These are phyloP conservation scores for Elmis aenea DNA, from an alignment of 2,888 invertebrate species.

Conservation along the genomic window DNA sequence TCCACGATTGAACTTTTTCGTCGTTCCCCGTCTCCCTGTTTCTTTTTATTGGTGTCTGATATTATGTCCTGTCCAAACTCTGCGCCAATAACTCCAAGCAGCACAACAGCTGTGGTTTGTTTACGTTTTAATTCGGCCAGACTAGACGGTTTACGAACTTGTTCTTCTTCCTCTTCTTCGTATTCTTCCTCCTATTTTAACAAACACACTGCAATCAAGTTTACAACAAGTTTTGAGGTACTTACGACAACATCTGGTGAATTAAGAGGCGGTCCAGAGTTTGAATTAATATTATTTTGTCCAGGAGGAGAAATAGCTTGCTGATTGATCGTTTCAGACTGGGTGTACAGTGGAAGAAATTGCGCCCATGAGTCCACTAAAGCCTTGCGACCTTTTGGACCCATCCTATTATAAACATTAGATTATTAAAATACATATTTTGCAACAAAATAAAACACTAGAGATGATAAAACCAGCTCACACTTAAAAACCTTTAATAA, in stretches of 20 bases:
- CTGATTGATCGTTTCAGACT: conserved; percentile 71
- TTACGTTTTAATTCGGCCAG: conserved; percentile 83
- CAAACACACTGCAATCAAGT: not conserved
- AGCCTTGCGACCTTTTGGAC: conserved; percentile 84
- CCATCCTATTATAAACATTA: conserved; percentile 53
- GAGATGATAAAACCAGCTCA: conserved; percentile 2
- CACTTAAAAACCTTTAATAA: too few species aligned
- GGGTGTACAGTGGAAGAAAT: conserved; percentile 83
- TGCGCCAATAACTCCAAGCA: conserved; percentile 95
- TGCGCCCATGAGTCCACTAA: conserved; percentile 96
- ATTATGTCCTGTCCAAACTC: conserved; percentile 97
- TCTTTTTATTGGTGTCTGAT: conserved; percentile 54
- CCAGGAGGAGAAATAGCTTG: conserved; percentile 51
- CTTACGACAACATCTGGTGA: conserved; percentile 36
- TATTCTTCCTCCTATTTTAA: conserved; percentile 77
- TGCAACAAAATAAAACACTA: conserved; percentile 3
- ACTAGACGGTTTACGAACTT: conserved; percentile 80
- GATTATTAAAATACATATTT: conserved; percentile 5
- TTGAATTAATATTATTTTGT: conserved; percentile 46
- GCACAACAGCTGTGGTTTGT: conserved; percentile 94
- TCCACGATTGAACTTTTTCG: conserved; percentile 83
- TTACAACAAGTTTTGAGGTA: conserved; percentile 1
- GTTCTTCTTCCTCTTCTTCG: conserved; percentile 81
- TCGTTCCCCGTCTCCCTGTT: conserved; percentile 54
- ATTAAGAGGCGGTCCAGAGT: conserved; percentile 22